Conservation (phyloP, 2,888 invertebrate species). For the Agrotis clavis region DNA sequence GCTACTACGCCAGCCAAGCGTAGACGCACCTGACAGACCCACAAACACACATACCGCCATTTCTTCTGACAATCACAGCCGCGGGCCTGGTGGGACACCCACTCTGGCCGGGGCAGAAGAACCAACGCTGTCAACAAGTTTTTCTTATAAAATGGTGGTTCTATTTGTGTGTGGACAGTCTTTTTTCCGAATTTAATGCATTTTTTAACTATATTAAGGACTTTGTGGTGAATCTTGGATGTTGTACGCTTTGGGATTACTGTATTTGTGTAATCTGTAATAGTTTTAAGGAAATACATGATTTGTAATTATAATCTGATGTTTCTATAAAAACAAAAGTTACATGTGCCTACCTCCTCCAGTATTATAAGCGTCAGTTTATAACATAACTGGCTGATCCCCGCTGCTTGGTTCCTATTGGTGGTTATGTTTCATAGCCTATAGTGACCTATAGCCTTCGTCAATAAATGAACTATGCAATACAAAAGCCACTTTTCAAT, state of each 20-base stretch:
- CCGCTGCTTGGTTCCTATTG: too few species aligned
- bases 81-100: constrained; percentile 63
- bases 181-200: constrained; percentile 39
- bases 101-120: constrained; percentile 54
- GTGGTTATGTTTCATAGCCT: too few species aligned
- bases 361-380: too few species aligned
- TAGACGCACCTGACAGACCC: constrained; percentile 83
- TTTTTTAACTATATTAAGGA: constrained; percentile 44
- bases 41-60: constrained; percentile 77
- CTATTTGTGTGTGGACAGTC: constrained; percentile 21
- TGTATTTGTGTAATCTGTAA: constrained; percentile 32
- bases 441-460: too few species aligned
- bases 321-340: background rate
- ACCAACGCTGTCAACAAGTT: constrained; percentile 66
- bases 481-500: too few species aligned
- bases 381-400: too few species aligned
- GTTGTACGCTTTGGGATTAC: constrained; percentile 32
- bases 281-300: constrained; percentile 44
- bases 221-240: constrained; percentile 31
- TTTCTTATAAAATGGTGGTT: constrained; percentile 58
- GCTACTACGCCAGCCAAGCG: constrained; percentile 84
- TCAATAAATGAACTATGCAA: too few species aligned
- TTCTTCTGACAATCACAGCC: constrained; percentile 80
- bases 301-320: constrained; percentile 6
- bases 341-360: too few species aligned